Evolutionary conservation across 2,888 invertebrate genomes (phyloP).

Genomic region (Drosophila silvestris): DNA sequence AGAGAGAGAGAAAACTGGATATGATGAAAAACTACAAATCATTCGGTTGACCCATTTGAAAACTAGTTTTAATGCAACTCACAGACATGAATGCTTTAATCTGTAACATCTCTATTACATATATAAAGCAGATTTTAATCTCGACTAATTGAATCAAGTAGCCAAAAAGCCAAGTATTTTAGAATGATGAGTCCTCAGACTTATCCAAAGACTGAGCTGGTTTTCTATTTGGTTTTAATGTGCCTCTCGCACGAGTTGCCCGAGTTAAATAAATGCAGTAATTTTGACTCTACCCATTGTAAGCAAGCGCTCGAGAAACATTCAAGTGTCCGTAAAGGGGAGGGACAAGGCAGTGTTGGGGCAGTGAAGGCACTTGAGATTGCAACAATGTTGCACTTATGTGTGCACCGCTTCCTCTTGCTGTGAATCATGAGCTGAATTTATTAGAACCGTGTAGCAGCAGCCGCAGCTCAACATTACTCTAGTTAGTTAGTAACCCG

Average conservation of each 20-base stretch:
- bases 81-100: neutral
- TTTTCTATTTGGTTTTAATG: constrained; percentile 54
- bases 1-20: constrained; percentile 13
- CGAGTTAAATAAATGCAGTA: constrained; percentile 11
- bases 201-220: constrained; percentile 4
- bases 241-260: constrained; percentile 28
- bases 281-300: constrained; percentile 6
- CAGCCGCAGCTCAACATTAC: constrained; percentile 18
- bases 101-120: neutral
- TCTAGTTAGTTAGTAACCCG: constrained; percentile 44
- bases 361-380: constrained; percentile 34
- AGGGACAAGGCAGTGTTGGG: neutral
- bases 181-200: constrained; percentile 4
- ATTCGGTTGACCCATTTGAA: constrained; percentile 24
- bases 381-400: constrained; percentile 47
- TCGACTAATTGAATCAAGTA: constrained; percentile 9
- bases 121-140: constrained; percentile 5
- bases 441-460: constrained; percentile 56
- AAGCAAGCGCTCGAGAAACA: neutral
- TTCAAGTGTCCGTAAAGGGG: too few relatives aligned
- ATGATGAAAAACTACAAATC: constrained; percentile 2
- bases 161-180: neutral
- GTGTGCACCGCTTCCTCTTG: constrained; percentile 35
- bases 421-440: constrained; percentile 65
- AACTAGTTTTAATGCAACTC: constrained; percentile 17